A percentile compares a stretch with the other conserved stretches of the same genome.
Conservation (phyloP, 2,113 vertebrate genomes). For the Thryonomys swinderianus region DNA sequence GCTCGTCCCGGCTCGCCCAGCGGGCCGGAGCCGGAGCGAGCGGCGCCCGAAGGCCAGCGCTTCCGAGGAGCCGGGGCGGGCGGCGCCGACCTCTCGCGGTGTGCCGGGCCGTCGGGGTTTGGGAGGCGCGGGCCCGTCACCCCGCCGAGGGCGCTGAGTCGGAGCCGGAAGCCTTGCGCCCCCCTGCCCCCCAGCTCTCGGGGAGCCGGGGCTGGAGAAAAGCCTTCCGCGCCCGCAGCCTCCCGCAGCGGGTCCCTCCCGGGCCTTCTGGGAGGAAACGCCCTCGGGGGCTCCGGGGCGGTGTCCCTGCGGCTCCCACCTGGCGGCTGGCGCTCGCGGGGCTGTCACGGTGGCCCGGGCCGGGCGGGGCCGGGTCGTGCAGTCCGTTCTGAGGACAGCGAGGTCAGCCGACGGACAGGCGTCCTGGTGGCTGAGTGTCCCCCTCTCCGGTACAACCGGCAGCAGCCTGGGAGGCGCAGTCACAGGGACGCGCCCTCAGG, state of each 20-base stretch:
- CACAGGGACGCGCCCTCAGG: fast-evolving
- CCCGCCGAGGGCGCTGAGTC: neutral
- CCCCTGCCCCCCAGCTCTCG: neutral
- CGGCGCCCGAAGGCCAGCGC: neutral
- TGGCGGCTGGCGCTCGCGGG: neutral
- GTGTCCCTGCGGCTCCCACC: neutral
- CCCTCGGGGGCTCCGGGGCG: no score
- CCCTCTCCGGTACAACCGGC: neutral
- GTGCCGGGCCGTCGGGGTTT: no score
- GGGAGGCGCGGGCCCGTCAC: neutral
- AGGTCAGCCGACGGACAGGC: neutral
- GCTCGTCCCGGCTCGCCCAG: neutral
- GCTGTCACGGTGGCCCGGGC: neutral
- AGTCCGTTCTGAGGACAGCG: neutral
- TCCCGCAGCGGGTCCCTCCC: neutral
- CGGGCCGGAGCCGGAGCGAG: neutral
- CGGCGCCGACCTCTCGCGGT: no score
- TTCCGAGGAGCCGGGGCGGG: neutral
- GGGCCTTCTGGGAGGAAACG: no score
- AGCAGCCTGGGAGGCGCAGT: neutral
- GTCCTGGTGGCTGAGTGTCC: neutral
- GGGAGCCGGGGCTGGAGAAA: neutral
- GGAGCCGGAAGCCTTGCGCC: neutral
- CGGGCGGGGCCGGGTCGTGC: no score
- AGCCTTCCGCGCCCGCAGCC: neutral